phyloP scores from a whole-genome alignment of 2,113 vertebrate genomes.

The Thomomys bottae region DNA sequence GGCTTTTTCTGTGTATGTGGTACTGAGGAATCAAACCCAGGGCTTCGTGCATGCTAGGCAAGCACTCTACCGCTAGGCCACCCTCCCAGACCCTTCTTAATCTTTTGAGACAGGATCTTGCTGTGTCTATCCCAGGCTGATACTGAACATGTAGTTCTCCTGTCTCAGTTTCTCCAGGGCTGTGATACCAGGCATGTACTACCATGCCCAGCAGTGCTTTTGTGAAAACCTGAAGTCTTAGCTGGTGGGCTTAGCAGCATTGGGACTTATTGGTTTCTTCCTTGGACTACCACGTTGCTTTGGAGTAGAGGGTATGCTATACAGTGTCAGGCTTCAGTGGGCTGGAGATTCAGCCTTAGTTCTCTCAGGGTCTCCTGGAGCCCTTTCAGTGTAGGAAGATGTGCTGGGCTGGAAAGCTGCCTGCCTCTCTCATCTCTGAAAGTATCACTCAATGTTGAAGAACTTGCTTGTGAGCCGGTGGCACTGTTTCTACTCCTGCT shows the following conservation, averaged over 20 bases:
- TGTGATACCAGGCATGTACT: not conserved
- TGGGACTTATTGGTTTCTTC: too few relatives aligned
- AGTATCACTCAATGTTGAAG: accelerated
- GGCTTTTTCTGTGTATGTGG: too few relatives aligned
- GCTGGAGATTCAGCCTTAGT: too few relatives aligned
- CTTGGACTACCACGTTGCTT: not conserved
- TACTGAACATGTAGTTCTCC: not conserved
- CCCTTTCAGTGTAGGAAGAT: not conserved
- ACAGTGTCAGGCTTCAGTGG: not conserved
- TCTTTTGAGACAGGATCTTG: not conserved
- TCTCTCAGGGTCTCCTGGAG: not conserved
- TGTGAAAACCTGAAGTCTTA: not conserved
- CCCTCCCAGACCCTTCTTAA: too few relatives aligned
- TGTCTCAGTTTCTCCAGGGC: not conserved
- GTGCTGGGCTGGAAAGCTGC: too few relatives aligned
- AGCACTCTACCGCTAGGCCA: too few relatives aligned
- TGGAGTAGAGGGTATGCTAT: accelerated
- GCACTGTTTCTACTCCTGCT: accelerated
- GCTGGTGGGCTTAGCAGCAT: not conserved
- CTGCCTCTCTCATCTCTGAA: too few relatives aligned
- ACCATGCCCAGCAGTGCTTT: not conserved
- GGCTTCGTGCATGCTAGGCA: too few relatives aligned
- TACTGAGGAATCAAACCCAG: too few relatives aligned
- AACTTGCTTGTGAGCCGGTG: not conserved
- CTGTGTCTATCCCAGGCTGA: not conserved